Conservation (phyloP, 1,140 invertebrate species). For the Drosophila bipectinata region DNA sequence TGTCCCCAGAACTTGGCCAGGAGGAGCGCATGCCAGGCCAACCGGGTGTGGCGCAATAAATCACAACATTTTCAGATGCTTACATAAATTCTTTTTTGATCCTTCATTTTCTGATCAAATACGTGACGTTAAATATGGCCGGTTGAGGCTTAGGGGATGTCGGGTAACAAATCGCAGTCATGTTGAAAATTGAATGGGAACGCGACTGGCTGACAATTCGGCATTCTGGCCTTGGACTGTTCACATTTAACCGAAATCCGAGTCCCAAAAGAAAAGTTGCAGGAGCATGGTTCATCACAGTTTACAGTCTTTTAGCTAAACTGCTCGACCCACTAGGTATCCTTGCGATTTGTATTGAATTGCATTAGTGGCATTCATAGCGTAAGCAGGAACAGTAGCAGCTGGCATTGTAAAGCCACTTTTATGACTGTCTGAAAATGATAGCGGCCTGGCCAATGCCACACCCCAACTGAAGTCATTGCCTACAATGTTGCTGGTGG, state of each 20-base stretch:
- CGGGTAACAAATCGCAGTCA: slow-evolving; percentile 72
- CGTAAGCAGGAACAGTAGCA: slow-evolving; percentile 6
- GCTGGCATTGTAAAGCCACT: slow-evolving; percentile 48
- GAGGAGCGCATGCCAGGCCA: slow-evolving; percentile 35
- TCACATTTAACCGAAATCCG: slow-evolving; percentile 41
- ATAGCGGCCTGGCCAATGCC: slow-evolving; percentile 70
- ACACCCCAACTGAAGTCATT: slow-evolving; percentile 3
- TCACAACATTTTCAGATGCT: slow-evolving; percentile 81
- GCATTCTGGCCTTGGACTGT: slow-evolving; percentile 21
- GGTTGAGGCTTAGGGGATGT: slow-evolving; percentile 20
- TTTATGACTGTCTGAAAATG: slow-evolving; percentile 78
- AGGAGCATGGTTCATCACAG: not conserved
- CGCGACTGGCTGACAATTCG: slow-evolving; percentile 36
- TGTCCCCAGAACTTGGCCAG: slow-evolving; percentile 44
- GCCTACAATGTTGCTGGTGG: slow-evolving; percentile 11
- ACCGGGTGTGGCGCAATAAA: slow-evolving; percentile 63
- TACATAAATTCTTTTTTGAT: slow-evolving; percentile 82
- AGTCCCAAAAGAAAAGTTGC: slow-evolving; percentile 10
- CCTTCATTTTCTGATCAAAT: slow-evolving; percentile 81
- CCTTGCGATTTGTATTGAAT: slow-evolving; percentile 35
- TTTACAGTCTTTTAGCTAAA: slow-evolving; percentile 24
- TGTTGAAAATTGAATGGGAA: slow-evolving; percentile 74
- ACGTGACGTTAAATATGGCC: slow-evolving; percentile 72
- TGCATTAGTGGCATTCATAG: slow-evolving; percentile 19
- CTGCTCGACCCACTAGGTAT: slow-evolving; percentile 34